A percentile compares a stretch with the other conserved stretches of the same genome.
phyloP scores from a whole-genome alignment of 2,797 vertebrate species.

The Brachyalestes nurse region DNA sequence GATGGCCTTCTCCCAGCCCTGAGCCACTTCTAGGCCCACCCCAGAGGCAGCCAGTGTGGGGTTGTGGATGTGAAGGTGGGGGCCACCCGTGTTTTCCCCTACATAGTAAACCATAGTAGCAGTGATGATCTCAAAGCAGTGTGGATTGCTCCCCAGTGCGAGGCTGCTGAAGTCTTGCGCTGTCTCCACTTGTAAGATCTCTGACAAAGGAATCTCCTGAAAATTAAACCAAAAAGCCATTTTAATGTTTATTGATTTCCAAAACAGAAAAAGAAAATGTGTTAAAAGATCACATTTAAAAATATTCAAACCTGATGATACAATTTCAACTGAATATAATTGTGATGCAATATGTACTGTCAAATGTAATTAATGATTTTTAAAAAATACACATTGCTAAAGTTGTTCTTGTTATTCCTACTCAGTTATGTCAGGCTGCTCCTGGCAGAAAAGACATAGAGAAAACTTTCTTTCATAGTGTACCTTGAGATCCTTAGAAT shows the following conservation, averaged over 20 bases:
- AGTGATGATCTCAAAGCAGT: slow-evolving; percentile 99
- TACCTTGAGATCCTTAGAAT: slow-evolving; percentile 40
- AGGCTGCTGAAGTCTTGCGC: slow-evolving; percentile 87
- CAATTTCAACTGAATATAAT: no score
- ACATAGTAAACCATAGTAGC: slow-evolving; percentile 97
- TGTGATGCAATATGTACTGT: no score
- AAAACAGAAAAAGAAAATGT: no score
- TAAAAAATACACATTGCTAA: no score
- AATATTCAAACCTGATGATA: no score
- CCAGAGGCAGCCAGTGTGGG: slow-evolving; percentile 90
- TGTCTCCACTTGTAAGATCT: slow-evolving; percentile 94
- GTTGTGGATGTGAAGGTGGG: slow-evolving; percentile 80
- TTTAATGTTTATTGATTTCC: slow-evolving; percentile 2
- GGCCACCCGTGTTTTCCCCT: slow-evolving; percentile 90
- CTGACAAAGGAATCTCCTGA: slow-evolving; percentile 97
- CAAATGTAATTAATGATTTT: no score
- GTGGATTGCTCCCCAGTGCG: slow-evolving; percentile 91
- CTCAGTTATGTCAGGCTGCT: background rate
- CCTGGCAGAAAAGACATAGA: background rate
- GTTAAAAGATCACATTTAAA: no score
- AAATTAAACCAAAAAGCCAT: slow-evolving; percentile 41
- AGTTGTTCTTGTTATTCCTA: background rate
- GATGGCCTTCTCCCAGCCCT: slow-evolving; percentile 97
- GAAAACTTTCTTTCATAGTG: background rate
- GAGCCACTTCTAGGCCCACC: slow-evolving; percentile 92